Percentiles rank a stretch among this genome's conserved stretches.
These are phyloP conservation scores for Brachionus calyciflorus DNA, from an alignment of 1,140 invertebrate genomes.

Conservation along the genomic window DNA sequence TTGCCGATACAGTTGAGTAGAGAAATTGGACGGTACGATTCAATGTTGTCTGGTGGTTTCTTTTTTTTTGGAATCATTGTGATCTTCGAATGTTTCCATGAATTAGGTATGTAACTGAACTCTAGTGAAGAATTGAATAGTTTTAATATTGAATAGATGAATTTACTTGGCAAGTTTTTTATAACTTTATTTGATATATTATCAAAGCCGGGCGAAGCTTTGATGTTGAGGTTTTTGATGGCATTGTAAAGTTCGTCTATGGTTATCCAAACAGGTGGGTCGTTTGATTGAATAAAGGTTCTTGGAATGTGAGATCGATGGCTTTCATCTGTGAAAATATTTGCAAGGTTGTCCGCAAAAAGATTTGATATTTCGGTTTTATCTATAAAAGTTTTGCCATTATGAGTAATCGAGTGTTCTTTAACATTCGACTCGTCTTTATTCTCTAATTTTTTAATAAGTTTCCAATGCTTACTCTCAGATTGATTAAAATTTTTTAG, in stretches of 20 bases:
- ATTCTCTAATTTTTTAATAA: not conserved
- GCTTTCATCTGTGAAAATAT: not conserved
- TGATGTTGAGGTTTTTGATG: not conserved
- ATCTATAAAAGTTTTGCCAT: not conserved
- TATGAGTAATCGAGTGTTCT: not conserved
- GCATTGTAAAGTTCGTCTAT: not conserved
- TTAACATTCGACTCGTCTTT: not conserved
- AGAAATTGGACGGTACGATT: conserved; percentile 46
- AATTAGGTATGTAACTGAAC: conserved; percentile 17
- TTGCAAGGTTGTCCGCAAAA: not conserved
- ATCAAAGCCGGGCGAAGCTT: not conserved
- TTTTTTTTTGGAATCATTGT: conserved; percentile 48
- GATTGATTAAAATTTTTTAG: not conserved
- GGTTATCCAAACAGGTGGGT: not conserved
- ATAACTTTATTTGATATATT: conserved; percentile 6
- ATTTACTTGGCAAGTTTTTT: conserved; percentile 14
- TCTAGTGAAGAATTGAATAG: not conserved
- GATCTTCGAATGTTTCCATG: conserved; percentile 41
- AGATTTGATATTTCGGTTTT: not conserved
- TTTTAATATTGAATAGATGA: not conserved
- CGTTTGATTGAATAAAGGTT: not conserved
- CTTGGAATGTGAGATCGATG: not conserved
- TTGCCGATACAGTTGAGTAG: conserved; percentile 44
- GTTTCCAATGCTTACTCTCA: not conserved
- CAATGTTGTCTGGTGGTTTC: conserved; percentile 24